Base-by-base conservation (phyloP, 2,888 invertebrate genomes). In the Myopa testacea region DNA sequence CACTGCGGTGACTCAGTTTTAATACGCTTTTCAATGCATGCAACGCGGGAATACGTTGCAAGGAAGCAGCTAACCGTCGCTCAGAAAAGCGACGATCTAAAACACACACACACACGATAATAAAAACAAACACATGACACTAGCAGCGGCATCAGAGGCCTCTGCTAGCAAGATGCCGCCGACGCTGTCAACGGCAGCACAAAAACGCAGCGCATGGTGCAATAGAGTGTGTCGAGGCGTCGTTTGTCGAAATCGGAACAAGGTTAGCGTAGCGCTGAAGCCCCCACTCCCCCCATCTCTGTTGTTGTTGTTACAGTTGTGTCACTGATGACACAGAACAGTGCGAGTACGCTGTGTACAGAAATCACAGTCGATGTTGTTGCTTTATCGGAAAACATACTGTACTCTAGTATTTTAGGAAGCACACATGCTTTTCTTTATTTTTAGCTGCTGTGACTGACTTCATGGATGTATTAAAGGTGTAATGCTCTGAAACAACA, bases 211-310 rank as follows among this genome's bases (percentile, higher is more conserved):
- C 34, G 34, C 73, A 50, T 73, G 40, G 62, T 26, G 73, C 73
- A 62, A 62, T 40, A 40, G 72, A 75, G 40, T 60, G 72, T 58
- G 16, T 58, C 75, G 69, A 45, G 69, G 19, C 69, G 76, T 45
- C 69, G 76, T 45, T 70, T 70, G 58, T 38, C 40, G 34, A 72
- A 77, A 72, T 72, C 60, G 72, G 77, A 72, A 77, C 77, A 77
- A 77, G 77, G 77, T 72, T 72, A 77, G 52, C 75, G 60, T 60
- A 75, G 55, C 58, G 34, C 63, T 71, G 40, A 26, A 50, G 50
- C 50, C 10, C 62, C 34, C 10, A 34, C 12, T 10, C 10, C 8
- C 37, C n/a, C 38, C 38, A n/a, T 4, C 5, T 37, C 40, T 40
- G n/a, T 55, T 70, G 6, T 38, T 26, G 69, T 55, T 70, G 52